Evolutionary conservation across 2,113 vertebrate species (phyloP), one percentile per base, ranked within the genome.

Genomic region (Muntiacus muntjak): DNA sequence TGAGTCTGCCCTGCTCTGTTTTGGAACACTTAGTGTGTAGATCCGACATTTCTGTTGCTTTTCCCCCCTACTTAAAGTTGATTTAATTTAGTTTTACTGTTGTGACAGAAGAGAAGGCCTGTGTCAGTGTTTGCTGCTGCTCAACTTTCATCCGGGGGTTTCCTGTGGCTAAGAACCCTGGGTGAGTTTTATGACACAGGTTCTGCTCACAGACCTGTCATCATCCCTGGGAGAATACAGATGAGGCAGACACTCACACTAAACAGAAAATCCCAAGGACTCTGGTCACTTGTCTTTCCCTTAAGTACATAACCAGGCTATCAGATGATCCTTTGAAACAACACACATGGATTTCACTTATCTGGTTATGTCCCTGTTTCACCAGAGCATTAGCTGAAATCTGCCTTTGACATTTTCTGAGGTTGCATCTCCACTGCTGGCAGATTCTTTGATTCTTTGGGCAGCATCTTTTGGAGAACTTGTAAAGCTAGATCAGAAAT

Each of bases 401-500:
- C 19, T 90, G 62, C 47, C 47, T 94, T 92, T 71, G 92, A 94
- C 62, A 6, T 95, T 93, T 96, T 58, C 76, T 62, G 76, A 10
- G 83, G 30, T 91, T 92, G 23, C 25, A 10, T 84, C 57, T 54
- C 36, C 64, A 43, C 15, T 30, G 55, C 26, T n/a, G 26, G 45
- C 64, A 52, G 71, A 92, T 36, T 76, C 52, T 87, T 94, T 88
- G 93, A 96, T 96, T 94, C 71, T 87, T 74, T 81, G 15, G 67
- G 57, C 64, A 94, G 52, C 21, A 40, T 90, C 43, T 64, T 95
- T 92, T 33, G 33, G 57, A 89, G 54, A 33, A 12, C 60, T 81
- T 43, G 6, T 86, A 85, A 96, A 96, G 67, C 64, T 45, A 81
- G 67, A 83, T 92, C 94, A 88, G 89, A 89, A 92, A 95, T 36